Conservation (phyloP, 2,113 vertebrate genomes). For the Malurus melanocephalus region DNA sequence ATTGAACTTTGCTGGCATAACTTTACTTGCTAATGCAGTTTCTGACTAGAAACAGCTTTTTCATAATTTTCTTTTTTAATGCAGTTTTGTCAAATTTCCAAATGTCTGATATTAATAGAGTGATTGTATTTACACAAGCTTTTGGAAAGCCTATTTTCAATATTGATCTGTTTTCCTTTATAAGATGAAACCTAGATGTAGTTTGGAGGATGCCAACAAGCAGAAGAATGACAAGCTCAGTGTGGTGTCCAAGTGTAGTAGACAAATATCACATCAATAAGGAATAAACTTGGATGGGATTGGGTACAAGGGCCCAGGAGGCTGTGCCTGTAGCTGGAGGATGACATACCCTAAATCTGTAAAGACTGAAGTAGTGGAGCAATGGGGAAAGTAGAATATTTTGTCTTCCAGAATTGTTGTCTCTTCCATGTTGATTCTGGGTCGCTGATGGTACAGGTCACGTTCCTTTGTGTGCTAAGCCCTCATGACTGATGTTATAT, state of each 20-base stretch:
- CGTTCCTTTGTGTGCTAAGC: neutral
- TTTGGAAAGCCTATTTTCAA: neutral
- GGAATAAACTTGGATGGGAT: neutral
- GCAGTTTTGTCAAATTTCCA: neutral
- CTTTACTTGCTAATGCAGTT: neutral
- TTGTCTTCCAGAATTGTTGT: neutral
- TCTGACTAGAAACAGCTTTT: neutral
- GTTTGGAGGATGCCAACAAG: neutral
- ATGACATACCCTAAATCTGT: neutral
- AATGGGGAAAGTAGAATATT: neutral
- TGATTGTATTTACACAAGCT: neutral
- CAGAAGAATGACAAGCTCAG: neutral
- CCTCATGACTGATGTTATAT: neutral
- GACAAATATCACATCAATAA: neutral
- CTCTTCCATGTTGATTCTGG: neutral
- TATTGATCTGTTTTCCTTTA: neutral
- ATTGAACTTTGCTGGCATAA: neutral
- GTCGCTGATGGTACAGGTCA: neutral
- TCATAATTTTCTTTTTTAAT: neutral
- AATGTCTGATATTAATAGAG: neutral
- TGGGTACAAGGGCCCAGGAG: neutral
- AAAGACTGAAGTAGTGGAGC: neutral
- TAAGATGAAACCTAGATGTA: neutral
- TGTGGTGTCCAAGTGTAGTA: neutral
- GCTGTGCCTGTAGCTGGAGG: neutral